These are phyloP conservation scores for Octodonta nipae DNA, from an alignment of 2,888 invertebrate genomes.

Conservation along the genomic window DNA sequence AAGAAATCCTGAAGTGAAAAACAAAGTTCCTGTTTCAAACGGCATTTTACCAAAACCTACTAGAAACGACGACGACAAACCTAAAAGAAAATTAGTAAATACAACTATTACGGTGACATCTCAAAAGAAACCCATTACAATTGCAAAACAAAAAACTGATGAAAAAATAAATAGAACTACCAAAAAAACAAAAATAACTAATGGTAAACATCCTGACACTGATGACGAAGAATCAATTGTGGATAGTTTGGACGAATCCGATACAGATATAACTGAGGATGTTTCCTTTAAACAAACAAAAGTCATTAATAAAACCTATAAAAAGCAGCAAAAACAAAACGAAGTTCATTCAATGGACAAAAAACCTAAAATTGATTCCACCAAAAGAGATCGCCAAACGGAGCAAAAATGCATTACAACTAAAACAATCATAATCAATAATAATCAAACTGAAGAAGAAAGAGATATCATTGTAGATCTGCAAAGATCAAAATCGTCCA, in stretches of 20 bases:
- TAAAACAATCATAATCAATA: slow-evolving; percentile 41
- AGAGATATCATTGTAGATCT: slow-evolving; percentile 54
- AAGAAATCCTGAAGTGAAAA: no score
- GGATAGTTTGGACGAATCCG: slow-evolving; percentile 20
- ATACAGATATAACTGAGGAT: slow-evolving; percentile 14
- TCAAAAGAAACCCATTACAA: not conserved
- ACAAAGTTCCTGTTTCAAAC: no score
- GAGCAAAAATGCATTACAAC: slow-evolving; percentile 25
- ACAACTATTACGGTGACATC: no score
- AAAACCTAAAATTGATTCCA: no score
- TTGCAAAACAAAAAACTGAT: not conserved
- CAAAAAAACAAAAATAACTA: not conserved
- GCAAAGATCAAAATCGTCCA: slow-evolving; percentile 58
- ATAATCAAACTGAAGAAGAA: slow-evolving; percentile 34
- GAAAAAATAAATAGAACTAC: not conserved
- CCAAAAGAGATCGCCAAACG: no score
- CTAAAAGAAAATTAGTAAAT: no score
- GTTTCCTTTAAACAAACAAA: no score
- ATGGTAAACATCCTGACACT: not conserved
- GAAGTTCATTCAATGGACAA: no score
- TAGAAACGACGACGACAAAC: no score
- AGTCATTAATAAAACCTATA: no score
- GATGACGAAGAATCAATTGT: slow-evolving; percentile 17
- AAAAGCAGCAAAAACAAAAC: no score
- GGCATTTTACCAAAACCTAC: no score